phyloP scores from a whole-genome alignment of 2,797 vertebrate genomes.

The Lacerta bilineata region DNA sequence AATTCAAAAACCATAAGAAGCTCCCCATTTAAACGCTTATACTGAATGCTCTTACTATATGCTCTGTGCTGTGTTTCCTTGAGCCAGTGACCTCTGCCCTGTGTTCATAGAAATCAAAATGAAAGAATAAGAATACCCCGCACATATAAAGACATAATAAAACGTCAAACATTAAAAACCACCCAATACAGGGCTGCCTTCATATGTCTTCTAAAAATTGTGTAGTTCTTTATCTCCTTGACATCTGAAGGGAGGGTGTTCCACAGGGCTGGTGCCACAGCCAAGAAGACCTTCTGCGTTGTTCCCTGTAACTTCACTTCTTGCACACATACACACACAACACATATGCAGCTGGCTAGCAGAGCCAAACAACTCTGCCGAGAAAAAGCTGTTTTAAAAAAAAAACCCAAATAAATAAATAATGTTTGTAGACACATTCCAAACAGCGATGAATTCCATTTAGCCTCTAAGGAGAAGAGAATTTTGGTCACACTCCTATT shows the following conservation, averaged over 20 bases:
- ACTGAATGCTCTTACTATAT: not conserved
- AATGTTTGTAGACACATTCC: slow-evolving; percentile 23
- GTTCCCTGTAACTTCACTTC: too few relatives aligned
- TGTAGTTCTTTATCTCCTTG: too few relatives aligned
- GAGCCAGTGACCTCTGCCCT: too few relatives aligned
- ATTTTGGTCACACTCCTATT: slow-evolving; percentile 26
- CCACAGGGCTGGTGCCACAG: too few relatives aligned
- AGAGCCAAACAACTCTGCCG: not conserved
- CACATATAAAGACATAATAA: not conserved
- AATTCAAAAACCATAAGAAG: not conserved
- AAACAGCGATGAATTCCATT: slow-evolving; percentile 8
- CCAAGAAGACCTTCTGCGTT: too few relatives aligned
- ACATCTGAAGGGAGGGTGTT: too few relatives aligned
- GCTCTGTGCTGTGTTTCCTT: not conserved
- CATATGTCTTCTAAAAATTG: too few relatives aligned
- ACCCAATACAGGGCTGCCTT: too few relatives aligned
- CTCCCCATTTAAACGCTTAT: not conserved
- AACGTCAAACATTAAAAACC: too few relatives aligned
- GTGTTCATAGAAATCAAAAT: too few relatives aligned
- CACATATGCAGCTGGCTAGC: too few relatives aligned
- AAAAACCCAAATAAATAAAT: not conserved
- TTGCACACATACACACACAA: not conserved
- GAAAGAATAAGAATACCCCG: too few relatives aligned
- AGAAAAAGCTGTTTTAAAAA: not conserved
- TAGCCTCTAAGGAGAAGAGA: slow-evolving; percentile 13